Evolutionary conservation across 2,888 invertebrate genomes (phyloP).

Genomic region (Girardia tigrina): DNA sequence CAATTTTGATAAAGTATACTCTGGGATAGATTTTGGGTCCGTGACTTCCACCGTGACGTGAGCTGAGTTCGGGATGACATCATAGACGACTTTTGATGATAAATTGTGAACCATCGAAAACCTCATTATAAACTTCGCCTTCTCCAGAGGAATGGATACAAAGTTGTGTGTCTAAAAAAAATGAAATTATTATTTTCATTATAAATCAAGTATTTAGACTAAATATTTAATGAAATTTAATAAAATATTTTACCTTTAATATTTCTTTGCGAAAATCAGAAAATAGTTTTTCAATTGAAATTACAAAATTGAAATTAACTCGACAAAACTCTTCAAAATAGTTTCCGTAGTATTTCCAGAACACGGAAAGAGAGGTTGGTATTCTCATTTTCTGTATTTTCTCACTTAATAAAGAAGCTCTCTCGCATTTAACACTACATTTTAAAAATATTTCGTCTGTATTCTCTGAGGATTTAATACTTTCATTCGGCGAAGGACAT

Average conservation of each 20-base stretch:
- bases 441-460: not conserved
- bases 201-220: too few relatives aligned
- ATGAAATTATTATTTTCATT: too few relatives aligned
- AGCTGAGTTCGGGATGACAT: not conserved
- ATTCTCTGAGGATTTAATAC: not conserved
- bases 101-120: not conserved
- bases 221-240: too few relatives aligned
- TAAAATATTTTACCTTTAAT: too few relatives aligned
- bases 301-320: not conserved
- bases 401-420: not conserved
- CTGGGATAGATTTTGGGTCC: too few relatives aligned
- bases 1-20: too few relatives aligned
- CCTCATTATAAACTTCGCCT: not conserved
- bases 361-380: not conserved
- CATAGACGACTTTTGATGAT: not conserved
- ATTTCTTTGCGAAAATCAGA: not conserved
- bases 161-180: too few relatives aligned
- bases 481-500: not conserved
- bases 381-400: not conserved
- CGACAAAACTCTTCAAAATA: not conserved
- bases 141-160: not conserved
- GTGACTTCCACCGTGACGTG: not conserved
- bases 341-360: not conserved
- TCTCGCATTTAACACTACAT: not conserved
- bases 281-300: not conserved